Conservation (phyloP, 2,113 vertebrate genomes). For the Rafetus swinhoei region DNA sequence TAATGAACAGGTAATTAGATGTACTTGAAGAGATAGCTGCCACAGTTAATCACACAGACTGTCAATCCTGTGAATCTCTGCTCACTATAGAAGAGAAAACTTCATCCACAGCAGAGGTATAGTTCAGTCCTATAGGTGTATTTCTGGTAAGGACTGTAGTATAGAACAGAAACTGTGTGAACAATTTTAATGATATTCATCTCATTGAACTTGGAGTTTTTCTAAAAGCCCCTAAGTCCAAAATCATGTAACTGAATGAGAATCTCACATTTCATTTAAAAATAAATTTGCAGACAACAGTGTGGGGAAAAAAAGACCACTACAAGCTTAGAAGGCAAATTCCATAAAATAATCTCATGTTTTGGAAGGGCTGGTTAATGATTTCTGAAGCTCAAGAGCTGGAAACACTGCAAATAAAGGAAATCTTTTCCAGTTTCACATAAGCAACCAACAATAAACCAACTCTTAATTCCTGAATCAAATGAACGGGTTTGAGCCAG, state of each 20-base stretch:
- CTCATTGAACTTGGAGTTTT: not conserved
- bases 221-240: not conserved
- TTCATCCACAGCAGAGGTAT: conserved; percentile 51
- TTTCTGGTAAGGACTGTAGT: not conserved
- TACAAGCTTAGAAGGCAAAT: not conserved
- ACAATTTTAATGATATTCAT: not conserved
- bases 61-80: conserved; percentile 51
- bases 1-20: conserved; percentile 82
- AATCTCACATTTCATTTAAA: not conserved
- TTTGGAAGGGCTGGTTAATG: not conserved
- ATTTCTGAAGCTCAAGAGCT: not conserved
- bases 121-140: conserved; percentile 55
- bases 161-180: not conserved
- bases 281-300: not conserved
- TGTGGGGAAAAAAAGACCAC: too few relatives aligned
- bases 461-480: too few relatives aligned
- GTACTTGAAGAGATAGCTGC: conserved; percentile 66
- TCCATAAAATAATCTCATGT: not conserved
- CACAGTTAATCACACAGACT: conserved; percentile 67
- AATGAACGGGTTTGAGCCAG: not conserved
- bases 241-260: not conserved
- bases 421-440: too few relatives aligned
- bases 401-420: not conserved
- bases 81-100: conserved; percentile 70
- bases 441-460: too few relatives aligned